Evolutionary conservation across 1,140 invertebrate species (phyloP).

Genomic region (Teleogryllus occipitalis): DNA sequence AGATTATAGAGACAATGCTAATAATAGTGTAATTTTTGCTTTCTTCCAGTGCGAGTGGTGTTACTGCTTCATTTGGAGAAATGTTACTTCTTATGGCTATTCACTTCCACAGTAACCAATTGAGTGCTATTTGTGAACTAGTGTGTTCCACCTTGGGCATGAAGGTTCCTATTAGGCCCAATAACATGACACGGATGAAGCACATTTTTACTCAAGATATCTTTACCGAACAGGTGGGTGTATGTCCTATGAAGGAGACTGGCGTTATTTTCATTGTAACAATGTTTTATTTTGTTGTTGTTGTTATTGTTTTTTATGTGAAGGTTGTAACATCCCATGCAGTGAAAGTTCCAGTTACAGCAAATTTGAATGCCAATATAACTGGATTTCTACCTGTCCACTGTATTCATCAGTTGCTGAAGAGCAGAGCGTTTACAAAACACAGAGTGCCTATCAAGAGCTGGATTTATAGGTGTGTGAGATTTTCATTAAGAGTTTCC

Average conservation of each 20-base stretch:
- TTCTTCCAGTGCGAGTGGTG: constrained; percentile 53
- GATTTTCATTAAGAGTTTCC: background rate
- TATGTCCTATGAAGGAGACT: background rate
- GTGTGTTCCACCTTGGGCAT: constrained; percentile 91
- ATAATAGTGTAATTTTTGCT: constrained; percentile 13
- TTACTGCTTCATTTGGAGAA: constrained; percentile 85
- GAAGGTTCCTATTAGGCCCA: constrained; percentile 86
- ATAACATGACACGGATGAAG: constrained; percentile 84
- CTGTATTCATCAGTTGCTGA: constrained; percentile 92
- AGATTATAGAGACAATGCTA: background rate
- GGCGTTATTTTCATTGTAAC: background rate
- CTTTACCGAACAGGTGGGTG: constrained; percentile 83
- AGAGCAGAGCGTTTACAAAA: constrained; percentile 91
- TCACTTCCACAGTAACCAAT: constrained; percentile 91
- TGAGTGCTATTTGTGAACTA: constrained; percentile 83
- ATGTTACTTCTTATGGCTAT: constrained; percentile 94
- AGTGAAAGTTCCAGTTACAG: constrained; percentile 90
- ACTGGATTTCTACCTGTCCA: constrained; percentile 92
- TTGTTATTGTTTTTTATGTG: background rate
- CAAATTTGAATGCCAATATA: constrained; percentile 78
- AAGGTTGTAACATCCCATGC: constrained; percentile 91
- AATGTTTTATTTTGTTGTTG: background rate
- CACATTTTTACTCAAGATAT: constrained; percentile 95
- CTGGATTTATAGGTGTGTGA: constrained; percentile 71
- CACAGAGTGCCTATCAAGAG: constrained; percentile 90